Conservation (phyloP, 2,113 vertebrate species). For the Morone saxatilis region DNA sequence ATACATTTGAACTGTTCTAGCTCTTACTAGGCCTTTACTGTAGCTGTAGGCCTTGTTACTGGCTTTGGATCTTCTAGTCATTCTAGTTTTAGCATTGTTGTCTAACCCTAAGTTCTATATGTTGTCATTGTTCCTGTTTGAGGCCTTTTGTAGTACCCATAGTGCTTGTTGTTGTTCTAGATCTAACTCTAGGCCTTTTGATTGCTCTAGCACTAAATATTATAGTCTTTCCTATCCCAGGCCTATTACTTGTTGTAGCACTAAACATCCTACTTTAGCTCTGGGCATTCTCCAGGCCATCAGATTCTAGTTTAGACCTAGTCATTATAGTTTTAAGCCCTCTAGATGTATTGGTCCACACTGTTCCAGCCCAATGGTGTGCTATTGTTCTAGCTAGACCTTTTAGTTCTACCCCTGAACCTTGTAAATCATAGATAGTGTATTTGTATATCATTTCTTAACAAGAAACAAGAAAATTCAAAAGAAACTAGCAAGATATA, state of each 20-base stretch:
- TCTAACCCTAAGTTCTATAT: background rate
- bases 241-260: no score
- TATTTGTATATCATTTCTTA: background rate
- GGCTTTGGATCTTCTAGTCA: background rate
- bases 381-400: background rate
- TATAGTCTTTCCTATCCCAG: no score
- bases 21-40: background rate
- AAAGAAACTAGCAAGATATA: background rate
- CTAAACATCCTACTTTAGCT: no score
- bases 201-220: background rate
- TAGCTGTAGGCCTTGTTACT: background rate
- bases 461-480: background rate
- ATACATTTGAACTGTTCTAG: no score
- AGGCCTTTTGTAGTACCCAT: background rate
- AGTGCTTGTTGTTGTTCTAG: background rate
- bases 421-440: no score
- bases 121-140: background rate
- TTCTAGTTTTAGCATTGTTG: background rate
- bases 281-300: no score
- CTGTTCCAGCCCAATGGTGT: background rate
- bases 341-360: background rate
- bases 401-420: background rate
- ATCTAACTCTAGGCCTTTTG: background rate
- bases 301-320: background rate
- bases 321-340: background rate